Base-by-base conservation (phyloP, 2,888 invertebrate genomes). In the Lottia scabra region DNA sequence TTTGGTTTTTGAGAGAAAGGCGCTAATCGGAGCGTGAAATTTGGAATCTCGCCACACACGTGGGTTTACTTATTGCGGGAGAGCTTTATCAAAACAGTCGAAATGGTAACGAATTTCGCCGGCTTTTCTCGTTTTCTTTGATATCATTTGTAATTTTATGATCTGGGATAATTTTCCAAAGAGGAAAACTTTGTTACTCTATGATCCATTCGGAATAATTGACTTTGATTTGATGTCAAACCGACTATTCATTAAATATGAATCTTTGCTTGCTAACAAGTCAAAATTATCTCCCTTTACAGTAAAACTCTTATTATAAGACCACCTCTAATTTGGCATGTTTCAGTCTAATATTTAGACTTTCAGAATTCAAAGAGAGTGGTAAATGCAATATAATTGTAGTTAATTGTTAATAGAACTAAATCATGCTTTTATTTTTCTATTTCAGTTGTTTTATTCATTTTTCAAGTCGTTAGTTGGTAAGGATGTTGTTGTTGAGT, bases 401-500 rank as follows among this genome's bases (percentile, higher is more conserved):
- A 30, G 30, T 2, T 30, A 30, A 30, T 30, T 30, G 30, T 5
- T 30, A 30, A 30, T 30, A 30, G 30, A 30, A 4, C 30, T 30
- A 30, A n/a, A n/a, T n/a, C n/a, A 30, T 30, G 30, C 43, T 66
- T 64, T 70, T 68, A 75, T 71, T 72, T 78, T 83, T 76, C 72
- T 77, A n/a, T 89, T 90, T 71, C 89, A 92, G 99, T 91, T 99
- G 75, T 99, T 99, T 91, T 99, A 98, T 90, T 99, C 99, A 15
- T 99, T 99, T 90, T 99, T 99, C 91, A 99, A 99, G 90, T 98
- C 99, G 0, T 91, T 99, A 63, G 96, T 99, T 27, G 99, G 99
- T 5, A 99, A 99, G 90, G 99, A 99, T 88, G 98, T 99, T 0
- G 97, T 99, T 0, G 98, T 99, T 0, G 99, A 99, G 90, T 91